These are phyloP conservation scores for Rhopalosiphum maidis DNA, from an alignment of 1,140 invertebrate species.

Conservation along the genomic window DNA sequence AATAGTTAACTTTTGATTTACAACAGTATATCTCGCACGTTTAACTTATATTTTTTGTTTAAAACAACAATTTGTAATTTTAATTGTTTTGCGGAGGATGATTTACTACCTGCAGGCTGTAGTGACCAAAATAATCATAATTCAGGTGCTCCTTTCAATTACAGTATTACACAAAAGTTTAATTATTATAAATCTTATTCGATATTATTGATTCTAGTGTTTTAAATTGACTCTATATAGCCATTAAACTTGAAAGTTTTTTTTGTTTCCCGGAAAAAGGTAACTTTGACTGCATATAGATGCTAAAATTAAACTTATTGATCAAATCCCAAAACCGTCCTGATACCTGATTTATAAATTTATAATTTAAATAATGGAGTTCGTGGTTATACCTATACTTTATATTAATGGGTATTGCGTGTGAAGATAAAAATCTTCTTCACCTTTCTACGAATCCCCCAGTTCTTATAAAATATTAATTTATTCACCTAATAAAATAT, in stretches of 20 bases:
- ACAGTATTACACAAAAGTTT: background rate
- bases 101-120: no score
- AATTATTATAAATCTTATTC: background rate
- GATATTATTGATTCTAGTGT: background rate
- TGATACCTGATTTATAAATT: background rate
- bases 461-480: background rate
- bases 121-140: background rate
- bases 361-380: background rate
- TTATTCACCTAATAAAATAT: background rate
- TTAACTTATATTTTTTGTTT: background rate
- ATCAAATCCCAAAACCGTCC: background rate
- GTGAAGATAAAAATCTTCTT: slow-evolving; percentile 13
- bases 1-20: background rate
- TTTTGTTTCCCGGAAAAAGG: background rate
- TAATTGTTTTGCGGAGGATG: background rate
- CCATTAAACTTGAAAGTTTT: background rate
- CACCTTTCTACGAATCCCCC: background rate
- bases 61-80: background rate
- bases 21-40: background rate
- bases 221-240: background rate
- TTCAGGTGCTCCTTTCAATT: background rate
- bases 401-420: background rate
- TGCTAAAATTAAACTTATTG: background rate
- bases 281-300: background rate
- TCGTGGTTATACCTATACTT: background rate